Percentiles rank a stretch among this genome's conserved stretches.
phyloP scores from a whole-genome alignment of 2,888 invertebrate species.

The Electrophaes corylata region DNA sequence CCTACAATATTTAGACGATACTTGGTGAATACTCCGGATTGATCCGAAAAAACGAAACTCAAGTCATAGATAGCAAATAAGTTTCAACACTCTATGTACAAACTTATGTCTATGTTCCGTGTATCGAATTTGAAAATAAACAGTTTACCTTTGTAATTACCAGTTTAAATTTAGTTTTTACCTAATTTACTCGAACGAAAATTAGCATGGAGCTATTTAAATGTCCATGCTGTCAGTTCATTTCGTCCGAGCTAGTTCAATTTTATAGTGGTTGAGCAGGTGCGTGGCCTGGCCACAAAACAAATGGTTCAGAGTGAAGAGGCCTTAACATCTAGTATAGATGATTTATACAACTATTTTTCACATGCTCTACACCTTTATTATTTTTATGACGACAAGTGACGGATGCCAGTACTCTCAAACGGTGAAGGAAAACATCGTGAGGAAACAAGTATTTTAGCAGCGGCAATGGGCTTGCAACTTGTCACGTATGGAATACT shows the following conservation, averaged over 20 bases:
- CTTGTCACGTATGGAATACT: no score
- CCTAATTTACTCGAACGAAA: constrained; percentile 29
- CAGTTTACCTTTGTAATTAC: constrained; percentile 19
- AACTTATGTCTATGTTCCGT: background rate
- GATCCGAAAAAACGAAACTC: no score
- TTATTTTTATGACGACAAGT: no score
- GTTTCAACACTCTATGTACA: background rate
- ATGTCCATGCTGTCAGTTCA: constrained; percentile 60
- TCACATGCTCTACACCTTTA: background rate
- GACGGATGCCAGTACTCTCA: no score
- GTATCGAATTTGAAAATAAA: constrained; percentile 5
- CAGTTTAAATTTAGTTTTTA: constrained; percentile 26
- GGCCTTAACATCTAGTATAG: background rate
- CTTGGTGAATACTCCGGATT: no score
- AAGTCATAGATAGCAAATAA: background rate
- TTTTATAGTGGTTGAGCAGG: constrained; percentile 80
- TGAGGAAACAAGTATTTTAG: no score
- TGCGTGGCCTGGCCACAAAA: constrained; percentile 45
- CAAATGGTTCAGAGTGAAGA: constrained; percentile 35
- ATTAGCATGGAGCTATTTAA: constrained; percentile 37
- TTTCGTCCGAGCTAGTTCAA: constrained; percentile 73
- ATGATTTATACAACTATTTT: background rate
- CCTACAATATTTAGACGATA: no score
- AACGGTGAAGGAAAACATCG: no score
- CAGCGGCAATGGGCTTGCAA: no score